Base-by-base conservation (phyloP, 2,888 invertebrate genomes). In the Pseudococcus viburni region DNA sequence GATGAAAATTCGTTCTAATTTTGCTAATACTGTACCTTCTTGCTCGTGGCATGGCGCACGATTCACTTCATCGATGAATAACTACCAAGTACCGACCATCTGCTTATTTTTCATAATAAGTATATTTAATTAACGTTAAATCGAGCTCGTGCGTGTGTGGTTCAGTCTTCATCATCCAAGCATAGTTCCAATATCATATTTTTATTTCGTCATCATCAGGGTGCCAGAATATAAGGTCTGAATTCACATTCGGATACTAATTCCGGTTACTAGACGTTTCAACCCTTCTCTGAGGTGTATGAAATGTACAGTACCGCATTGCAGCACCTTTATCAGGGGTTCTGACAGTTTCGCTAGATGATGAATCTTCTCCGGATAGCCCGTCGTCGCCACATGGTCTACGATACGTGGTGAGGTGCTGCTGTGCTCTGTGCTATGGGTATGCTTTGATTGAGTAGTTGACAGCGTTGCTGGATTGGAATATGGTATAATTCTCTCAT, bases 301-400 rank as follows among this genome's bases (percentile, higher is more conserved):
- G 22, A 12, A 33, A 33, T 33, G 26, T 68, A 26, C 26, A 9
- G 26, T 73, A 19, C 80, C 42, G 68, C 68, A 73, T 42, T 80
- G 19, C 80, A 80, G 80, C 80, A 80, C 80, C 80, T 80, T 80
- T 73, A 73, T 73, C 15, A 73, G 73, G 15, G 73, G 42, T 80
- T 80, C 42, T 80, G 80, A 80, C 80, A 19, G n/a, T 42, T 80
- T 42, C n/a, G 42, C 80, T 80, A 80, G 42, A 42, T 80, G 33
- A 80, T 80, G 80, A 80, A 80, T 80, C 80, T 80, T 80, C 80
- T 80, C 80, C 80, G 80, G 80, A 42, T 12, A 26, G 15, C 33
- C 80, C 26, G 80, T 42, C 42, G 80, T 80, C 80, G 80, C 80
- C 80, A 80, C 80, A 80, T 80, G 80, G 80, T 80, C 80, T 80